These are phyloP conservation scores for Pelusios castaneus DNA, from an alignment of 2,113 vertebrate species.

Conservation along the genomic window DNA sequence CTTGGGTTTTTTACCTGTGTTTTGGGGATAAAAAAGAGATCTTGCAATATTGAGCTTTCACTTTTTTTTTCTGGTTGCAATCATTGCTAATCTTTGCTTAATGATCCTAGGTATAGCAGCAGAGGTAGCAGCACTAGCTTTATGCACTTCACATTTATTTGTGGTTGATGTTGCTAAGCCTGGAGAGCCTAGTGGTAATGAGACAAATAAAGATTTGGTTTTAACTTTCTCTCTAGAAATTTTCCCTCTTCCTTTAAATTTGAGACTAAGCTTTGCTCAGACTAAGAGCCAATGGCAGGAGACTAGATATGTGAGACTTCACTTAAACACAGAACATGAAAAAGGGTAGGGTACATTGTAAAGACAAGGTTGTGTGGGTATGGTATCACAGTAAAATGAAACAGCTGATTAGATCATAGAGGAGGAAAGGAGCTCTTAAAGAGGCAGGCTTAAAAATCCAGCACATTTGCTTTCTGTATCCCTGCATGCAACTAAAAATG, in stretches of 20 bases:
- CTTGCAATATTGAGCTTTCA: background rate
- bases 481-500: background rate
- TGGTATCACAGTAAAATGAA: background rate
- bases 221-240: background rate
- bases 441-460: background rate
- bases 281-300: background rate
- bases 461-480: background rate
- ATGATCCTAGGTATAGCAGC: background rate
- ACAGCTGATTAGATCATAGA: background rate
- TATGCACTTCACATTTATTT: background rate
- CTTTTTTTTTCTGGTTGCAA: background rate
- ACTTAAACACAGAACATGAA: background rate
- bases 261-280: slow-evolving; percentile 1
- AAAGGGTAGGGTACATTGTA: background rate
- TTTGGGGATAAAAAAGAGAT: background rate
- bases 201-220: background rate
- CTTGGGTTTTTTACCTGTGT: background rate
- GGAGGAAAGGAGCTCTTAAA: background rate
- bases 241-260: background rate
- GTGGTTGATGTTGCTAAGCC: background rate
- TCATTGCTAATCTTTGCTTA: background rate
- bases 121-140: background rate
- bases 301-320: background rate
- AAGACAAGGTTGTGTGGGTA: background rate
- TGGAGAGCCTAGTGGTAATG: background rate